phyloP scores from a whole-genome alignment of 2,797 vertebrate genomes.

The Melanotaenia pygmaea region DNA sequence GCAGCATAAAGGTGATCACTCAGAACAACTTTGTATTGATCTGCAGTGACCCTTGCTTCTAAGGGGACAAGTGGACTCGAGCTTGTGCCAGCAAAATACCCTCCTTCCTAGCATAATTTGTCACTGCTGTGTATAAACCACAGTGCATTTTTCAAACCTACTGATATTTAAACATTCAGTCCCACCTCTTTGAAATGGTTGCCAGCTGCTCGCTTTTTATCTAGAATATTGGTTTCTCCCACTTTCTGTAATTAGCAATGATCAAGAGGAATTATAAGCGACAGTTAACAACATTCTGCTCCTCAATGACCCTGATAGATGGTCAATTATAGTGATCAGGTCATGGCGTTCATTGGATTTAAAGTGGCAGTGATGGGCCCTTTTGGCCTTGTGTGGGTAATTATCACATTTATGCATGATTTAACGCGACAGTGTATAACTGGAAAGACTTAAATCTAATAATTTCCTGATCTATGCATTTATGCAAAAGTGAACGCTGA shows the following conservation, averaged over 20 bases:
- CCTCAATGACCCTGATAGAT: conserved; percentile 86
- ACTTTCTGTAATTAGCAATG: conserved; percentile 85
- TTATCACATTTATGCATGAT: conserved; percentile 87
- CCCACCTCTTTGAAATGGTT: conserved; percentile 43
- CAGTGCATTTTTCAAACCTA: conserved; percentile 30
- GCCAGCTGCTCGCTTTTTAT: conserved; percentile 59
- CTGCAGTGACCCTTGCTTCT: conserved; percentile 3
- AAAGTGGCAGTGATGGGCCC: conserved; percentile 84
- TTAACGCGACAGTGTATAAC: conserved; percentile 81
- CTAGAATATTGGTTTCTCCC: conserved; percentile 78
- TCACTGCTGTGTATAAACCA: conserved; percentile 7
- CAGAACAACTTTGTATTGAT: conserved; percentile 22
- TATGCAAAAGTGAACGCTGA: conserved; percentile 82
- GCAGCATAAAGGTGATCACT: background rate
- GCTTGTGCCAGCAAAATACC: background rate
- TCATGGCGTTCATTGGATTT: conserved; percentile 83
- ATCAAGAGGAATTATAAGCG: conserved; percentile 86
- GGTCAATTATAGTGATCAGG: conserved; percentile 88
- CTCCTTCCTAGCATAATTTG: background rate
- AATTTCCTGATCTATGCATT: conserved; percentile 84
- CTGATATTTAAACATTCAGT: conserved; percentile 41
- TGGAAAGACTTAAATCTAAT: conserved; percentile 83
- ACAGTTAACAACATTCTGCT: conserved; percentile 80
- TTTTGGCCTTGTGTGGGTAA: conserved; percentile 81
- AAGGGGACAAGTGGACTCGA: conserved; percentile 6